These are phyloP conservation scores for Myripristis jacobus DNA, from an alignment of 2,797 vertebrate species.

Conservation along the genomic window DNA sequence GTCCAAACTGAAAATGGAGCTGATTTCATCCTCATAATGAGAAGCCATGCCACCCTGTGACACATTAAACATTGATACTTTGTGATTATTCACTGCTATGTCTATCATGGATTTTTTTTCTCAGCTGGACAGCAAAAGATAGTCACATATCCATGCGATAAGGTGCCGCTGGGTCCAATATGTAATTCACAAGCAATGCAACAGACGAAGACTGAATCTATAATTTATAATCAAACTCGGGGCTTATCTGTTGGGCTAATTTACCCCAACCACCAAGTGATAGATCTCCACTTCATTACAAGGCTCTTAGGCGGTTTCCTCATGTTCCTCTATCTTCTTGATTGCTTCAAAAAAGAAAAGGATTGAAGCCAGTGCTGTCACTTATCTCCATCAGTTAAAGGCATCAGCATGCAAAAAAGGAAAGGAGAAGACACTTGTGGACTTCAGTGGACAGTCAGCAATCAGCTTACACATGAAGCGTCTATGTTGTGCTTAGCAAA, in stretches of 20 bases:
- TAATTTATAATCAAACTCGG: background rate
- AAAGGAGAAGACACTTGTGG: constrained; percentile 6
- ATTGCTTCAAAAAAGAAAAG: background rate
- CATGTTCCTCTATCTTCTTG: background rate
- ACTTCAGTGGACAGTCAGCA: background rate
- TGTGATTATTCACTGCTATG: background rate
- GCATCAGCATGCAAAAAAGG: background rate
- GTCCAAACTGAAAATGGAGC: background rate
- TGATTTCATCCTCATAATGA: background rate
- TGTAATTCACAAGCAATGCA: constrained; percentile 1
- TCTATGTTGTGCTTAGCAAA: constrained; percentile 17
- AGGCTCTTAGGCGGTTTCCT: background rate
- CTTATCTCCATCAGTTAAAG: background rate
- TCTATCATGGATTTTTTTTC: background rate
- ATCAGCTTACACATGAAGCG: constrained; percentile 34
- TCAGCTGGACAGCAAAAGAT: background rate
- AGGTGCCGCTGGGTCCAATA: background rate
- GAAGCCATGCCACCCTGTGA: background rate
- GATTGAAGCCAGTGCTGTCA: background rate
- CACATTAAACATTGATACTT: background rate
- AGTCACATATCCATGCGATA: background rate
- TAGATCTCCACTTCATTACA: background rate
- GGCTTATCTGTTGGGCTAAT: constrained; percentile 4
- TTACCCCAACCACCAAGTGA: background rate
- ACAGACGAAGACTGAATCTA: background rate